phyloP scores from a whole-genome alignment of 2,797 vertebrate species.

The Chelonia mydas region DNA sequence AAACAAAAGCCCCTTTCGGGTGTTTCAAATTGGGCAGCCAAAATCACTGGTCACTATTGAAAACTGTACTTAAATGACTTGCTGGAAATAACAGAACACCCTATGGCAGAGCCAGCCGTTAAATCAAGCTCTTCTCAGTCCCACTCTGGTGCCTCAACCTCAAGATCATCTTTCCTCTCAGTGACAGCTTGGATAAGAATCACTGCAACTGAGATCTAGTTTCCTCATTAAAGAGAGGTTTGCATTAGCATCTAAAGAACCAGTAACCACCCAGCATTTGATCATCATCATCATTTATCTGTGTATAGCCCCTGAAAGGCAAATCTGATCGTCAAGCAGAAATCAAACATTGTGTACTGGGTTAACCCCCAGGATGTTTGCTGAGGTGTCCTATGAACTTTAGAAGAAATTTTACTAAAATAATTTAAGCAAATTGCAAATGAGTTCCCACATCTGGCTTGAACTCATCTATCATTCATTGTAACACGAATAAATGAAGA shows the following conservation, averaged over 20 bases:
- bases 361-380: slow-evolving; percentile 47
- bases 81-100: not conserved
- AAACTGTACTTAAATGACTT: not conserved
- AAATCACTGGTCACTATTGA: not conserved
- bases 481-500: slow-evolving; percentile 84
- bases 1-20: not conserved
- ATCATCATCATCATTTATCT: slow-evolving; percentile 39
- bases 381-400: slow-evolving; percentile 63
- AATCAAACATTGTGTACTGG: slow-evolving; percentile 18
- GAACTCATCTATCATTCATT: slow-evolving; percentile 80
- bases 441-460: slow-evolving; percentile 80
- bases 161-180: not conserved
- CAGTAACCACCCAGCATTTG: slow-evolving; percentile 28
- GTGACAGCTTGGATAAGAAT: slow-evolving; percentile 20
- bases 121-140: not conserved
- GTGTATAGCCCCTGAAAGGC: not conserved
- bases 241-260: slow-evolving; percentile 18
- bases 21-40: not conserved
- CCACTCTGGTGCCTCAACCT: not conserved
- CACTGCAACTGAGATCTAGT: slow-evolving; percentile 27
- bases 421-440: slow-evolving; percentile 76
- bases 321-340: slow-evolving; percentile 40
- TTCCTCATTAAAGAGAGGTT: slow-evolving; percentile 37
- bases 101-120: slow-evolving; percentile 1
- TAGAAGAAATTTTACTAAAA: slow-evolving; percentile 72